phyloP scores from a whole-genome alignment of 1,140 invertebrate genomes.

The Homarus americanus region DNA sequence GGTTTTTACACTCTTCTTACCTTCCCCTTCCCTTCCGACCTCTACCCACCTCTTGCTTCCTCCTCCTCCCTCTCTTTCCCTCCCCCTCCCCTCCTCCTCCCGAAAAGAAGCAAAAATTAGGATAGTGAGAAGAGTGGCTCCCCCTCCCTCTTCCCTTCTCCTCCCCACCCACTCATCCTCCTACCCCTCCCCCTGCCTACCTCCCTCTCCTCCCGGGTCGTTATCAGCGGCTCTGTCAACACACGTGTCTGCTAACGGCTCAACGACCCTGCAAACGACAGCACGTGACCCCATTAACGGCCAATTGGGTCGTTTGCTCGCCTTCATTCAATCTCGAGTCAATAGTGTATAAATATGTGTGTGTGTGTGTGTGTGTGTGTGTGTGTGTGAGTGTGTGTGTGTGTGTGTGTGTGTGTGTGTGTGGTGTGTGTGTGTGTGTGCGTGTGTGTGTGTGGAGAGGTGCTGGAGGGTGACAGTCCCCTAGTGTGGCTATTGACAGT shows the following conservation, averaged over 20 bases:
- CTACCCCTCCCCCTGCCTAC: not conserved
- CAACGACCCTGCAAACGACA: conserved; percentile 31
- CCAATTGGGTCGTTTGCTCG: conserved; percentile 32
- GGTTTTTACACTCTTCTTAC: too few species aligned
- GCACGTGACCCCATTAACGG: conserved; percentile 42
- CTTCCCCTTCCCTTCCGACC: too few species aligned
- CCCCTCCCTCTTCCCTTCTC: too few species aligned
- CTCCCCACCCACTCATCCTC: too few species aligned
- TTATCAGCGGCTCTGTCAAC: conserved; percentile 25
- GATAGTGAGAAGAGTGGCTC: too few species aligned
- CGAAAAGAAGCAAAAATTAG: too few species aligned
- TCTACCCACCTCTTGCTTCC: too few species aligned
- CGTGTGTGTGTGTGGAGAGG: not conserved
- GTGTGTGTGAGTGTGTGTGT: not conserved
- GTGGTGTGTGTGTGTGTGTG: not conserved
- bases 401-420: not conserved
- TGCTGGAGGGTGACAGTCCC: too few species aligned
- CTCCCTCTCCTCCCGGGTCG: not conserved
- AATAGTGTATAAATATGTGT: conserved; percentile 17
- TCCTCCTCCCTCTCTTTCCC: too few species aligned
- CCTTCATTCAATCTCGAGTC: conserved; percentile 41
- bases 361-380: too few species aligned
- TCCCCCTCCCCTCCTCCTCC: too few species aligned
- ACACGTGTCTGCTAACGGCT: not conserved
- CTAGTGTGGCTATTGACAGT: too few species aligned